phyloP scores from a whole-genome alignment of 2,113 vertebrate species.

The Copsychus sechellarum region DNA sequence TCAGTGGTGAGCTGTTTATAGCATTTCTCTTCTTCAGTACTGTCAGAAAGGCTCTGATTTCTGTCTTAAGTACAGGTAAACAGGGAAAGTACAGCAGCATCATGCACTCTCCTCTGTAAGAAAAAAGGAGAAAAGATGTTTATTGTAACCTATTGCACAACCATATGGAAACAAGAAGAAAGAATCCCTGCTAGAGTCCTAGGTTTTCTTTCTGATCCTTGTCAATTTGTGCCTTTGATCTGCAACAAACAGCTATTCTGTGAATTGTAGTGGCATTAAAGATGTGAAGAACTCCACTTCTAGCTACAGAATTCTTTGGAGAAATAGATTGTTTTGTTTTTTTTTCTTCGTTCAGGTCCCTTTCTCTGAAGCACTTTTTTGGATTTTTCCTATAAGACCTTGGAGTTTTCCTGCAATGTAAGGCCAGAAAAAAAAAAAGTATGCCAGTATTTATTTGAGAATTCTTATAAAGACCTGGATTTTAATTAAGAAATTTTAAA shows the following conservation, averaged over 20 bases:
- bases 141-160: not conserved
- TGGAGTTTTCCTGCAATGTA: not conserved
- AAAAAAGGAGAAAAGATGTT: not conserved
- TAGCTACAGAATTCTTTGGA: not conserved
- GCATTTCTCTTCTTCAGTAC: not conserved
- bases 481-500: not conserved
- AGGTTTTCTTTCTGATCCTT: not conserved
- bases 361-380: not conserved
- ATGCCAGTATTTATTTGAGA: not conserved
- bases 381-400: not conserved
- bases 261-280: not conserved
- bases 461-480: not conserved
- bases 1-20: not conserved
- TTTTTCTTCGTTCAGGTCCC: not conserved
- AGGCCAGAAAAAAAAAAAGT: not conserved
- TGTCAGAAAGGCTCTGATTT: not conserved
- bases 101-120: not conserved
- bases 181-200: not conserved
- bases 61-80: not conserved
- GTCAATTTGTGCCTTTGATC: not conserved
- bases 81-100: not conserved
- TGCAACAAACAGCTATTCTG: not conserved
- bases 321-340: not conserved
- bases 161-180: not conserved
- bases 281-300: not conserved